Percentiles rank a stretch among this genome's conserved stretches.
These are phyloP conservation scores for Dipodomys stephensi DNA, from an alignment of 2,113 vertebrate genomes.

Conservation along the genomic window DNA sequence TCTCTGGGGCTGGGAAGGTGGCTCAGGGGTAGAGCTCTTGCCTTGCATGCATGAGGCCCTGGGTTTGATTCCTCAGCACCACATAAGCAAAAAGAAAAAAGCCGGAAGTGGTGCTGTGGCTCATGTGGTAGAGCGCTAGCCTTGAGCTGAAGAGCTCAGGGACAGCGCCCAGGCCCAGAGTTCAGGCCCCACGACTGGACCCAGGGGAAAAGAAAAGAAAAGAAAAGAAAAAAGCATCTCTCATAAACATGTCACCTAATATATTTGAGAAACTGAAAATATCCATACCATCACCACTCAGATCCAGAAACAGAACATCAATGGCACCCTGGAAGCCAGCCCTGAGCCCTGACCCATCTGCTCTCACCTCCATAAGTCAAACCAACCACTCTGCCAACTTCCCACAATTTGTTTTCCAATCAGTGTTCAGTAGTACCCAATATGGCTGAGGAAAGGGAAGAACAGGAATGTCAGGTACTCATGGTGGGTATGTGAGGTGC, in stretches of 20 bases:
- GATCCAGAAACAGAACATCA: not conserved
- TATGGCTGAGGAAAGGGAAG: not conserved
- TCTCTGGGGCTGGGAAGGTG: no score
- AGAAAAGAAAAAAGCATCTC: not conserved
- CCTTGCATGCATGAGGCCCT: no score
- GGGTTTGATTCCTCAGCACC: no score
- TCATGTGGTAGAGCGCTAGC: no score
- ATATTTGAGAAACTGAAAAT: slow-evolving; percentile 14
- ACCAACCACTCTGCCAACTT: not conserved
- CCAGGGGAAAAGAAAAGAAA: not conserved
- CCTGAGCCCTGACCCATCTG: not conserved
- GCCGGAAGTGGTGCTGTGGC: no score
- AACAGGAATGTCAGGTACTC: not conserved
- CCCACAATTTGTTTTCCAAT: not conserved
- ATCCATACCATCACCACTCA: not conserved
- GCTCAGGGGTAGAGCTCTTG: no score
- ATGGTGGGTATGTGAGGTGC: not conserved
- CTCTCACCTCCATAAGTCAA: no score
- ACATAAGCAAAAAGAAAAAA: no score
- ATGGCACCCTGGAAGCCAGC: not conserved
- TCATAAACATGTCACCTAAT: not conserved
- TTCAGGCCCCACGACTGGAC: no score
- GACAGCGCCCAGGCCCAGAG: no score
- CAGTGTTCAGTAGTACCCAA: not conserved
- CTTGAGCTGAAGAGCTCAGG: no score